Percentiles rank a stretch among this genome's conserved stretches.
phyloP scores from a whole-genome alignment of 2,888 invertebrate species.

The Standfussiana lucernea region DNA sequence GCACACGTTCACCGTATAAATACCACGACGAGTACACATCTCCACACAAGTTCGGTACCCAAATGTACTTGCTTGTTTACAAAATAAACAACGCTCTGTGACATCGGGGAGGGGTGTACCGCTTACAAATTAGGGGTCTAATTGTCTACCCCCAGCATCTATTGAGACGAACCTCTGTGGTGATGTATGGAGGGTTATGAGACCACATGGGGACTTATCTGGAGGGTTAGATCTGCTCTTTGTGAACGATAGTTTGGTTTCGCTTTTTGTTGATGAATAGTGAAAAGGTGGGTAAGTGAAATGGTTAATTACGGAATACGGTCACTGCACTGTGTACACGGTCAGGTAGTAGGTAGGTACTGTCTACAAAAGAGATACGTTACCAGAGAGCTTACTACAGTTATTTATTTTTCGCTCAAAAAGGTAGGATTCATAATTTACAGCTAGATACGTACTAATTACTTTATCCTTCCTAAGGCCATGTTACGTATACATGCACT shows the following conservation, averaged over 20 bases:
- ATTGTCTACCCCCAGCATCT: conserved; percentile 66
- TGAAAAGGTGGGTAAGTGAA: conserved; percentile 36
- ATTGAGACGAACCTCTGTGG: conserved; percentile 63
- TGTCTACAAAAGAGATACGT: background rate
- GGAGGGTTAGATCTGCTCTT: conserved; percentile 56
- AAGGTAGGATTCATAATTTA: background rate
- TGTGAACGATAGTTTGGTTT: conserved; percentile 48
- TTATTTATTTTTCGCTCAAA: background rate
- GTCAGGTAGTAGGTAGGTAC: background rate
- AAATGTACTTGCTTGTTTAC: conserved; percentile 70
- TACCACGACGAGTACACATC: conserved; percentile 48
- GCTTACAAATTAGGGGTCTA: conserved; percentile 77
- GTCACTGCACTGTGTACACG: background rate
- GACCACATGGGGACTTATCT: conserved; percentile 56
- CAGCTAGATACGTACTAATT: background rate
- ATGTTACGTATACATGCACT: background rate
- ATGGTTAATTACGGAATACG: conserved; percentile 31
- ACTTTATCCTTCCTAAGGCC: background rate
- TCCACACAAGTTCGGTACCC: conserved; percentile 62
- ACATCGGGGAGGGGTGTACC: conserved; percentile 66
- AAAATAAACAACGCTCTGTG: conserved; percentile 70
- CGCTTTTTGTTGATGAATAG: conserved; percentile 50
- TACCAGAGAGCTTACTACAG: background rate
- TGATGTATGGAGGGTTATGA: conserved; percentile 60
- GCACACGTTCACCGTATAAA: conserved; percentile 45